Evolutionary conservation across 2,113 vertebrate species (phyloP), one percentile per base, ranked within the genome.

Genomic region (Neopipo cinnamomea): DNA sequence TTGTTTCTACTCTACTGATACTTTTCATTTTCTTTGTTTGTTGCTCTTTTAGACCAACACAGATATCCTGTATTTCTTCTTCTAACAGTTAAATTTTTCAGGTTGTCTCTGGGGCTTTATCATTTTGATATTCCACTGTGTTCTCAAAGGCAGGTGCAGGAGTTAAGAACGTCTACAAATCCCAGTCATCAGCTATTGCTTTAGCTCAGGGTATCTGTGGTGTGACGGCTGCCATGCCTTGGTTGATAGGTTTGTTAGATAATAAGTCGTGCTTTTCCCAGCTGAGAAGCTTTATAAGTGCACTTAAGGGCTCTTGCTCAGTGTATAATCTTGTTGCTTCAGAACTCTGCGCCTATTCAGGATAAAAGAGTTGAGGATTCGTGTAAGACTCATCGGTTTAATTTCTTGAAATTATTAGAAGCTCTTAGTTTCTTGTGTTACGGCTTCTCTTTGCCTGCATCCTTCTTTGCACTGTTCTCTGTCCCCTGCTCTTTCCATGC

Each of bases 241-340:
- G 22, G 11, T 37, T 77, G 19, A 2, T 17, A 66, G 49, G 30
- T 31, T 49, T 2, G 0, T 12, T 24, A 62, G 4, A 14, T 42
- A 59, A 6, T 14, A 44, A 85, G 12, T 12, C 13, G 7, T 25
- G 31, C 16, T 90, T 58, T 63, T 94, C 21, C 41, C 49, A 71
- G 24, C 31, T 28, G 39, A 76, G 27, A 35, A 44, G 22, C 58
- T 76, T 92, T 93, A 47, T 67, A 78, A n/a, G 75, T 19, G 12
- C 15, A 31, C 24, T 10, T 3, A 9, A 39, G 24, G 52, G 9
- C 22, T 79, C 23, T 44, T 58, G 15, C 33, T 81, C 23, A 7
- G 20, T 92, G 94, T 96, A 56, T 97, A 97, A 97, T 97, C 91
- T 96, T 95, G 94, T 97, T 98, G 94, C 97, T 98, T 98, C 95